Evolutionary conservation across 2,113 vertebrate genomes (phyloP).

Genomic region (Thermophis baileyi): DNA sequence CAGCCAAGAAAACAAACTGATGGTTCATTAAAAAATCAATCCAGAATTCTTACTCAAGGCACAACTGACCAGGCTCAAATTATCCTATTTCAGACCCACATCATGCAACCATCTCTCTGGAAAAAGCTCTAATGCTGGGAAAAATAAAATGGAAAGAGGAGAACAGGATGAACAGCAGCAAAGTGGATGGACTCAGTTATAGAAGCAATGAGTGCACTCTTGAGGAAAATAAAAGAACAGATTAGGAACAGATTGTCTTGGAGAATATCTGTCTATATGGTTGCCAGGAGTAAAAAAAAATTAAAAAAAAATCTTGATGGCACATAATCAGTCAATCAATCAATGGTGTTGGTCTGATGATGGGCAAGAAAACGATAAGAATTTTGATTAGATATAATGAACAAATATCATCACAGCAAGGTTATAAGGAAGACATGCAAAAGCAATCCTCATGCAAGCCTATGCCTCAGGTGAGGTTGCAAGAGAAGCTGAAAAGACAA

Average conservation of each 20-base stretch:
- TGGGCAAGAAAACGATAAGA: background rate
- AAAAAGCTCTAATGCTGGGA: background rate
- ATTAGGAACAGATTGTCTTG: background rate
- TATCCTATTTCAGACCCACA: background rate
- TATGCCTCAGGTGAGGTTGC: background rate
- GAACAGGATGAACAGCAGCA: background rate
- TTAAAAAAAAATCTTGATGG: background rate
- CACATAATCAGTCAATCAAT: background rate
- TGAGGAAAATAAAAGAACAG: background rate
- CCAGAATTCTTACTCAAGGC: background rate
- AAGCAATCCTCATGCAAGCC: background rate
- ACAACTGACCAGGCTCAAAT: background rate
- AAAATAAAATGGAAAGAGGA: background rate
- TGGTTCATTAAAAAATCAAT: background rate
- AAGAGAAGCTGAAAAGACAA: background rate
- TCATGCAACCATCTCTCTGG: background rate
- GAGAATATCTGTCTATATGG: background rate
- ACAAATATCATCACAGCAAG: background rate
- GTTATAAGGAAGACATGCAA: background rate
- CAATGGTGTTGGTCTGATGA: background rate
- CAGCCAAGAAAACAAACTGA: background rate
- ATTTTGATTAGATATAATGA: background rate
- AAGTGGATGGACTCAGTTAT: background rate
- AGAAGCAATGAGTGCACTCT: background rate
- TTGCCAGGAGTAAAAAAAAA: background rate